These are phyloP conservation scores for Alouatta palliata DNA, from an alignment of 2,113 vertebrate species.

Conservation along the genomic window DNA sequence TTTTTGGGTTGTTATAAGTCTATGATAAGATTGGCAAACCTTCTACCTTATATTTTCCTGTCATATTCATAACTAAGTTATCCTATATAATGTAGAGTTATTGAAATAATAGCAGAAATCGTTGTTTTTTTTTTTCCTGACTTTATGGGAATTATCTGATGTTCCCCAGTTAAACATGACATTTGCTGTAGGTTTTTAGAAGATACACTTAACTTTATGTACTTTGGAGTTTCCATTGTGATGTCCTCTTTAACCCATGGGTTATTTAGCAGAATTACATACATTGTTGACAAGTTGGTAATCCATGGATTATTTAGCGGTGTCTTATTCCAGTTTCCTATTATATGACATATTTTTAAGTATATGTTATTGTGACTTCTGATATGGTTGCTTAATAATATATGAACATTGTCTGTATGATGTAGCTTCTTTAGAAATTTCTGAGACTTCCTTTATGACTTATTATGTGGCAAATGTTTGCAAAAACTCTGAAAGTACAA, in stretches of 20 bases:
- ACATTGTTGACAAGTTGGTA: slow-evolving; percentile 23
- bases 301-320: slow-evolving; percentile 15
- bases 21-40: neutral
- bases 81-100: neutral
- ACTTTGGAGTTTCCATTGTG: slow-evolving; percentile 4
- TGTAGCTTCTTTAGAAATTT: slow-evolving; percentile 33
- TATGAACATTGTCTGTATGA: slow-evolving; percentile 2
- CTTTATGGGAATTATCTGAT: slow-evolving; percentile 1
- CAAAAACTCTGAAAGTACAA: slow-evolving; percentile 1
- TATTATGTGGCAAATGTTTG: neutral
- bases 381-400: neutral
- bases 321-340: slow-evolving; percentile 30
- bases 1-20: neutral
- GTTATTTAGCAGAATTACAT: slow-evolving; percentile 30
- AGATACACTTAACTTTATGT: slow-evolving; percentile 2
- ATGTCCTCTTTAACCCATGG: neutral
- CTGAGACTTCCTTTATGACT: slow-evolving; percentile 43
- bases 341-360: slow-evolving; percentile 32
- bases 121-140: neutral
- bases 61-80: neutral
- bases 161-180: neutral
- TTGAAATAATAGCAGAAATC: neutral
- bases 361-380: slow-evolving; percentile 31
- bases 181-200: slow-evolving; percentile 29
- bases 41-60: neutral